Evolutionary conservation across 2,888 invertebrate genomes (phyloP).

Genomic region (Cheilosia soror): DNA sequence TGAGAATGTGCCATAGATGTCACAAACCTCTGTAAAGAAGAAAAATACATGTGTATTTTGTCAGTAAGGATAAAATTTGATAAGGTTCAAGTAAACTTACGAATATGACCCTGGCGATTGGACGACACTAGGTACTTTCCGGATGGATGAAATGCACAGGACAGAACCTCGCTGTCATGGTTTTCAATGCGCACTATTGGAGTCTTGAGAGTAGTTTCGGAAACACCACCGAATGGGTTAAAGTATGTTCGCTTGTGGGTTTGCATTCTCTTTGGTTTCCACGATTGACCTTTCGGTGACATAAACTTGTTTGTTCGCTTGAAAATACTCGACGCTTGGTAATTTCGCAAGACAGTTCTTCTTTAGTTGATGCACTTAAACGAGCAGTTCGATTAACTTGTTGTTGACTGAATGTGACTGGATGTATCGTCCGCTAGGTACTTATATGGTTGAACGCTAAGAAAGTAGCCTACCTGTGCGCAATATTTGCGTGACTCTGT

Average conservation of each 20-base stretch:
- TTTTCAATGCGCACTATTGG: slow-evolving; percentile 36
- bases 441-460: no score
- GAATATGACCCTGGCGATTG: slow-evolving; percentile 15
- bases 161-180: slow-evolving; percentile 38
- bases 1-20: slow-evolving; percentile 98
- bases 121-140: slow-evolving; percentile 31
- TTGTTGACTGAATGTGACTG: no score
- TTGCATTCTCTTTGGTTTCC: slow-evolving; percentile 86
- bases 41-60: no score
- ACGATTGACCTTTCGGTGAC: background rate
- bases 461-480: no score
- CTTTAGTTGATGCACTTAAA: no score
- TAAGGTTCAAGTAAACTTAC: slow-evolving; percentile 13
- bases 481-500: no score
- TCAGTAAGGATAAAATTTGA: background rate
- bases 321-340: background rate
- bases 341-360: background rate
- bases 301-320: background rate
- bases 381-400: no score
- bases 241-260: slow-evolving; percentile 86
- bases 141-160: slow-evolving; percentile 35
- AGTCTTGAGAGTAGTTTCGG: slow-evolving; percentile 2
- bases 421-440: no score
- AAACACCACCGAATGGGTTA: slow-evolving; percentile 78
- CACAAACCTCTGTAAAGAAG: slow-evolving; percentile 79